Conservation (phyloP, 2,797 vertebrate genomes). For the Enteromius paludinosus region DNA sequence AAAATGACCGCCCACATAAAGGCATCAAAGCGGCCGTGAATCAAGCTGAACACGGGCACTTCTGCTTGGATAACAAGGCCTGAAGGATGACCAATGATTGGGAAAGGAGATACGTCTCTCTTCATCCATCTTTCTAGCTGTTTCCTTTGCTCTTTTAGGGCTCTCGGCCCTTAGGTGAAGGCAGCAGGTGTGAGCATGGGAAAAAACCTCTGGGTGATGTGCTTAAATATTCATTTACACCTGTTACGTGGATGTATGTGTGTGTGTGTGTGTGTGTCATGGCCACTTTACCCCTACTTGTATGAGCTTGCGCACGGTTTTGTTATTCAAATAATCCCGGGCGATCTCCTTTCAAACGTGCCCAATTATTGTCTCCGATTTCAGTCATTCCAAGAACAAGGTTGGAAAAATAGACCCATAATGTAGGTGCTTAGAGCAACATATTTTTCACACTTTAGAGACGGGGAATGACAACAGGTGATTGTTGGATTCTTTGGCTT, state of each 20-base stretch:
- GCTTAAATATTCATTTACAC: conserved; percentile 69
- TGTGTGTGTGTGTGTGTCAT: conserved; percentile 51
- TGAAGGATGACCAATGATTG: conserved; percentile 68
- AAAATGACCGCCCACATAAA: conserved; percentile 64
- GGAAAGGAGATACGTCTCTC: conserved; percentile 73
- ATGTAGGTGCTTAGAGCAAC: conserved; percentile 58
- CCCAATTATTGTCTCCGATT: conserved; percentile 62
- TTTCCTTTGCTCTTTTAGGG: conserved; percentile 52
- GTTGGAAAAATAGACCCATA: conserved; percentile 55
- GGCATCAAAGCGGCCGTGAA: conserved; percentile 75
- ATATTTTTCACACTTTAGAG: conserved; percentile 51
- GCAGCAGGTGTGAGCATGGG: conserved; percentile 69
- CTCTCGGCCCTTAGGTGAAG: conserved; percentile 53
- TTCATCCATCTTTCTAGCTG: conserved; percentile 66
- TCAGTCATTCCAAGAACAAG: conserved; percentile 59
- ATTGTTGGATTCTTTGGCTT: conserved; percentile 43
- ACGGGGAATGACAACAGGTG: conserved; percentile 47
- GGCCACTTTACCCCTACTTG: conserved; percentile 57
- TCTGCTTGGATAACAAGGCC: conserved; percentile 54
- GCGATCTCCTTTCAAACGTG: conserved; percentile 61
- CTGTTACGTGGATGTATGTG: conserved; percentile 66
- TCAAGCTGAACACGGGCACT: conserved; percentile 71
- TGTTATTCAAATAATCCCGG: conserved; percentile 59
- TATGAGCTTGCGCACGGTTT: conserved; percentile 52
- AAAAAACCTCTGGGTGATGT: conserved; percentile 65